phyloP scores from a whole-genome alignment of 1,140 invertebrate species.

The Bursaphelenchus mucronatus region DNA sequence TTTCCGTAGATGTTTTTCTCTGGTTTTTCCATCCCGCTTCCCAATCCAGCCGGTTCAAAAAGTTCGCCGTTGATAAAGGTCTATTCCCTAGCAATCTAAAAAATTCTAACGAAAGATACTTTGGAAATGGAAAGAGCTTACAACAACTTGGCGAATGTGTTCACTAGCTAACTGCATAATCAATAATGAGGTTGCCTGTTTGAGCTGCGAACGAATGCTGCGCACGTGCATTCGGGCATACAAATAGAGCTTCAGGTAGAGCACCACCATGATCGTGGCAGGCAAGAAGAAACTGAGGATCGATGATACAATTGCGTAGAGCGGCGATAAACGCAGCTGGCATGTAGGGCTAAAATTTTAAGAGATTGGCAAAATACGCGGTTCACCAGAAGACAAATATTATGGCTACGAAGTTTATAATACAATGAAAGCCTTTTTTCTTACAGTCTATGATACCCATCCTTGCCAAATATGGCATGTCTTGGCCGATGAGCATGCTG shows the following conservation, averaged over 20 bases:
- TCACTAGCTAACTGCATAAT: conserved; percentile 60
- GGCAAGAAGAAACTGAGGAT: conserved; percentile 94
- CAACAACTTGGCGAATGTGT: conserved; percentile 50
- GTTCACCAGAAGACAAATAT: too few relatives aligned
- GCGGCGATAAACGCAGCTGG: conserved; percentile 50
- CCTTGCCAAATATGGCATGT: too few relatives aligned
- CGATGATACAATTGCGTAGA: conserved; percentile 89
- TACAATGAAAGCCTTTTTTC: too few relatives aligned
- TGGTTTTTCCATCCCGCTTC: conserved; percentile 12
- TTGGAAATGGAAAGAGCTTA: conserved; percentile 23
- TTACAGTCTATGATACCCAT: too few relatives aligned
- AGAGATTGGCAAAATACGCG: background rate
- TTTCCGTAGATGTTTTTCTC: conserved; percentile 11
- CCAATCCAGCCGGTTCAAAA: conserved; percentile 9
- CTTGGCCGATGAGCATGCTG: too few relatives aligned
- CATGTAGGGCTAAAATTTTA: conserved; percentile 39
- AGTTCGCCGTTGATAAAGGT: conserved; percentile 5
- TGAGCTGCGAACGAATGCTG: conserved; percentile 72
- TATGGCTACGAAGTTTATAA: too few relatives aligned
- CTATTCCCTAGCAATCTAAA: background rate
- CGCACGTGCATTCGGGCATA: conserved; percentile 96
- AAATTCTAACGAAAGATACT: background rate
- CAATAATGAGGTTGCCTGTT: conserved; percentile 56
- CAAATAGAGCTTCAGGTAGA: conserved; percentile 87
- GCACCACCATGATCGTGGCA: conserved; percentile 84